Percentiles rank a stretch among this genome's conserved stretches.
phyloP scores from a whole-genome alignment of 1,140 invertebrate genomes.

The Aethina tumida region DNA sequence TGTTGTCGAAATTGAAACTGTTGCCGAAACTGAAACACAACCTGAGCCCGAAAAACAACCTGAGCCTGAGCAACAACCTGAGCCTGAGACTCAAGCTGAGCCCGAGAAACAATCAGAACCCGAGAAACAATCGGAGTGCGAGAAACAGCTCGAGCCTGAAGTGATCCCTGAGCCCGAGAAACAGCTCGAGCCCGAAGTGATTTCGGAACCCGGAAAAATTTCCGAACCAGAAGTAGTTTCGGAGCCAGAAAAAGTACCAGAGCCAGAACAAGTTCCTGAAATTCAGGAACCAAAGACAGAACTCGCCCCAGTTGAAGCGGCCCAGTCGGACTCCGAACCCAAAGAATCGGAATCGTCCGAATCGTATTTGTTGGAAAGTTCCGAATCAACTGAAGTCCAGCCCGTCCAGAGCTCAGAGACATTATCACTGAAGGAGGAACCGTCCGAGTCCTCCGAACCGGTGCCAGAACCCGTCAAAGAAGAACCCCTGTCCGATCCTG shows the following conservation, averaged over 20 bases:
- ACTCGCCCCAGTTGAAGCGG: constrained; percentile 7
- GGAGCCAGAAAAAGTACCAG: constrained; percentile 7
- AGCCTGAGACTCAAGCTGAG: not conserved
- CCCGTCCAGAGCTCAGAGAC: no score
- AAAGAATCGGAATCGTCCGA: constrained; percentile 2
- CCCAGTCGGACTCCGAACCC: constrained; percentile 8
- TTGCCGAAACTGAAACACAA: constrained; percentile 1
- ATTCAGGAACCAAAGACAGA: constrained; percentile 2
- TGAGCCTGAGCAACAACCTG: not conserved
- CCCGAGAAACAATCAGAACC: not conserved
- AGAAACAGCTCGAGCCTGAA: not conserved
- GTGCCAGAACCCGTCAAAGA: not conserved
- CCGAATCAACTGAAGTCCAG: no score
- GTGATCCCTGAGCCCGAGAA: not conserved
- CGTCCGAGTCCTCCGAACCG: constrained; percentile 5
- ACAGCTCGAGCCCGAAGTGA: constrained; percentile 1
- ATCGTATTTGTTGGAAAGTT: no score
- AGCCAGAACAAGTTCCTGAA: constrained; percentile 10
- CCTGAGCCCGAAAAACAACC: not conserved
- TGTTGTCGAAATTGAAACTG: constrained; percentile 8
- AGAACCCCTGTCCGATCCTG: constrained; percentile 4
- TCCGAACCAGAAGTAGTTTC: constrained; percentile 12
- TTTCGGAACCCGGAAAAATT: constrained; percentile 12
- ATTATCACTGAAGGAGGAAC: no score
- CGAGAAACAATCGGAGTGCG: constrained; percentile 1